These are phyloP conservation scores for Phoenicopterus ruber DNA, from an alignment of 2,113 vertebrate species.

Conservation along the genomic window DNA sequence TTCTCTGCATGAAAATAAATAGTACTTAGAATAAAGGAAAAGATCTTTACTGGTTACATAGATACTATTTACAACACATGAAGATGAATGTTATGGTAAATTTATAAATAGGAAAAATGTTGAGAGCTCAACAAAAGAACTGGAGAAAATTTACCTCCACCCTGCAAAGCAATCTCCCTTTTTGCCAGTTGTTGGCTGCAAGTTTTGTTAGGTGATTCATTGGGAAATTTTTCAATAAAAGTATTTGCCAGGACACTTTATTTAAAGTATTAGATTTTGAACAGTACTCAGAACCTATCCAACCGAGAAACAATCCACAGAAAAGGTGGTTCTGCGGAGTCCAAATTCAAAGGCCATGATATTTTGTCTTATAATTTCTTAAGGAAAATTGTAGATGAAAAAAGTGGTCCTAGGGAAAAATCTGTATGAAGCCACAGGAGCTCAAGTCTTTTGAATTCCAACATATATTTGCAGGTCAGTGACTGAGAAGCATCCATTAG, in stretches of 20 bases:
- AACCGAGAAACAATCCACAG: not conserved
- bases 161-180: not conserved
- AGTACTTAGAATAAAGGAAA: not conserved
- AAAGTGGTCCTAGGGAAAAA: not conserved
- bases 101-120: not conserved
- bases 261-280: slow-evolving; percentile 25
- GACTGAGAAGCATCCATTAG: not conserved
- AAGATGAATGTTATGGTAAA: not conserved
- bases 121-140: not conserved
- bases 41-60: not conserved
- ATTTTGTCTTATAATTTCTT: slow-evolving; percentile 4
- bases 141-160: not conserved
- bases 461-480: not conserved
- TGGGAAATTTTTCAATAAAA: not conserved
- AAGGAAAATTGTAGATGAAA: not conserved
- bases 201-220: not conserved
- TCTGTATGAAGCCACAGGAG: not conserved
- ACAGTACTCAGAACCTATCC: not conserved
- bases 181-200: not conserved
- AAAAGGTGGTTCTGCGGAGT: not conserved
- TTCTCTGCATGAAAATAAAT: not conserved
- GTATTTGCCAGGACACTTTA: slow-evolving; percentile 22
- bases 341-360: not conserved
- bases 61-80: not conserved
- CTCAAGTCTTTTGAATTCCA: not conserved